Evolutionary conservation across 2,888 invertebrate species (phyloP), one percentile per base, ranked within the genome.

Genomic region (Agriotes lineatus): DNA sequence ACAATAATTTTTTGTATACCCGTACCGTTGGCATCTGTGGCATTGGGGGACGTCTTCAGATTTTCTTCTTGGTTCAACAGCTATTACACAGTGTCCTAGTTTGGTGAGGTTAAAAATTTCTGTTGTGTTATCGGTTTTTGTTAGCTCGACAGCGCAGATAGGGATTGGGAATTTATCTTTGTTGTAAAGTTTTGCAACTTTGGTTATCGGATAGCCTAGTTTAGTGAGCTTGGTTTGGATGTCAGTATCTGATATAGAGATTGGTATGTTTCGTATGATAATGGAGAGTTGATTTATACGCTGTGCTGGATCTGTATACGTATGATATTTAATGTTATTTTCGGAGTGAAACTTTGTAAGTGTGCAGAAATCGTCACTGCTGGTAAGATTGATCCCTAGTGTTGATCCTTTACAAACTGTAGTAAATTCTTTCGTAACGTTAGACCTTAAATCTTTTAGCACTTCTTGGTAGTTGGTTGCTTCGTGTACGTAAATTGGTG

Each of bases 111-210:
- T 33, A 33, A 33, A 33, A 33, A 33, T 33, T 7, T 33, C 33
- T 33, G 33, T 33, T 33, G 33, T 33, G 33, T 9, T 33, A 33
- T 33, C 33, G 33, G 33, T 33, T 33, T 9, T 33, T 7, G 33
- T 33, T 33, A 33, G 33, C 33, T 64, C 64, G 5, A 45, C 45
- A 19, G 56, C 54, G 22, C 44, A 45, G 2, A 57, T 7, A 9
- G 57, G 45, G 4, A 63, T 2, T 48, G 54, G 33, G 10, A 25
- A 16, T 63, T 57, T 37, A 9, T 50, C 22, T 10, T 50, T 50
- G 12, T 50, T 50, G n/a, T 50, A 25, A 25, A 10, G 50, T 9
- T 18, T 9, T n/a, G n/a, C n/a, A n/a, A n/a, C n/a, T n/a, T n/a
- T n/a, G n/a, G 5, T 44, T 2, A 44, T 18, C 9, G 14, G 7